A percentile compares a stretch with the other conserved stretches of the same genome.
phyloP scores from a whole-genome alignment of 2,113 vertebrate genomes.

The Micromys minutus region DNA sequence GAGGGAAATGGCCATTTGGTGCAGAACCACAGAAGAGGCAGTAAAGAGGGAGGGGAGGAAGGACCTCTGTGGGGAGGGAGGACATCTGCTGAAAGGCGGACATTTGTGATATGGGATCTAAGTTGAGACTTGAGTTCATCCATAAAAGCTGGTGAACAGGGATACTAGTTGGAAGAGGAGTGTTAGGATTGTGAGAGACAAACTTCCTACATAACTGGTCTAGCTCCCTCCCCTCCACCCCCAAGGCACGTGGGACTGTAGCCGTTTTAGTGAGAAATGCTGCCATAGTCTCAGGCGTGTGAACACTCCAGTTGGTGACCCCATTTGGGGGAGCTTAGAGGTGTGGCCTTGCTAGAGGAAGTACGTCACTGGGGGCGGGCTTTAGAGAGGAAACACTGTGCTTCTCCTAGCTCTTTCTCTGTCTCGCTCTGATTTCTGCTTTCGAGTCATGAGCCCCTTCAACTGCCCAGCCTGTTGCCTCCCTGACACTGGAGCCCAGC shows the following conservation, averaged over 20 bases:
- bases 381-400: neutral
- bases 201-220: fast-evolving
- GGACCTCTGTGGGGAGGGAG: too few species aligned
- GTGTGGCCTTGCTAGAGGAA: neutral
- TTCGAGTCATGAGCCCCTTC: neutral
- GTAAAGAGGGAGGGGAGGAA: neutral
- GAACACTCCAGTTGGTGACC: neutral
- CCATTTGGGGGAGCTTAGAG: neutral
- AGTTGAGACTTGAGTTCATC: neutral
- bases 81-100: neutral
- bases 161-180: neutral
- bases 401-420: neutral
- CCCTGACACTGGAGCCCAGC: too few species aligned
- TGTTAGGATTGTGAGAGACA: neutral
- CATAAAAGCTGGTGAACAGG: neutral
- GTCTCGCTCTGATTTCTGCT: neutral
- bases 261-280: neutral
- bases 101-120: neutral
- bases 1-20: constrained; percentile 48
- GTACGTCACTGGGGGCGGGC: neutral
- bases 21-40: neutral
- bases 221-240: too few species aligned
- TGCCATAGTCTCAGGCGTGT: neutral
- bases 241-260: neutral
- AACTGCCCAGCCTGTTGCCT: neutral